phyloP scores from a whole-genome alignment of 2,113 vertebrate species.

The Rutilus rutilus region DNA sequence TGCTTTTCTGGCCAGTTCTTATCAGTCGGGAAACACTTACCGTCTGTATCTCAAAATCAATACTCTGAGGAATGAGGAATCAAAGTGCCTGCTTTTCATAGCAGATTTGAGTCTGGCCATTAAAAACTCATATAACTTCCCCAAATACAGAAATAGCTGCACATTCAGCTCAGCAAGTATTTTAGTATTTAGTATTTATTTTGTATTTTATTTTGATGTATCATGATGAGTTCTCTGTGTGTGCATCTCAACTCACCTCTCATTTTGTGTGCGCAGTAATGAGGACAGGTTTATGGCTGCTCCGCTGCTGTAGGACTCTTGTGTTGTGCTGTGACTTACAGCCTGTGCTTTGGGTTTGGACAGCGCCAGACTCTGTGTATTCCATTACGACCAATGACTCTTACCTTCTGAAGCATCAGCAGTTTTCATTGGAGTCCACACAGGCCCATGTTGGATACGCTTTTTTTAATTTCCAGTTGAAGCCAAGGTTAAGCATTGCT shows the following conservation, averaged over 20 bases:
- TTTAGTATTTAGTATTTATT: not conserved
- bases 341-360: not conserved
- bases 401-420: slow-evolving; percentile 13
- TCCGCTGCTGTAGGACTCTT: not conserved
- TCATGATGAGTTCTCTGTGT: not conserved
- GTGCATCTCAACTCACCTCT: not conserved
- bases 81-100: not conserved
- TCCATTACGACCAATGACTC: slow-evolving; percentile 20
- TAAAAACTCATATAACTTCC: not conserved
- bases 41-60: slow-evolving; percentile 21
- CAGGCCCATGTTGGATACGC: not conserved
- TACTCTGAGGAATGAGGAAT: slow-evolving; percentile 17
- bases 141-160: not conserved
- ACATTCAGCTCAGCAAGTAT: not conserved
- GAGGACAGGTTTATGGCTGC: not conserved
- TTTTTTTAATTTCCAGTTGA: not conserved
- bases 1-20: not conserved
- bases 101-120: slow-evolving; percentile 8
- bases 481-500: not conserved
- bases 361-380: slow-evolving; percentile 18
- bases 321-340: not conserved
- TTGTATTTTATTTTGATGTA: not conserved
- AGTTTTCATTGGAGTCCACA: not conserved
- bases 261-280: not conserved
- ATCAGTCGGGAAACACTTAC: slow-evolving; percentile 23